Base-by-base conservation (phyloP, 2,113 vertebrate species). In the Dascyllus trimaculatus region DNA sequence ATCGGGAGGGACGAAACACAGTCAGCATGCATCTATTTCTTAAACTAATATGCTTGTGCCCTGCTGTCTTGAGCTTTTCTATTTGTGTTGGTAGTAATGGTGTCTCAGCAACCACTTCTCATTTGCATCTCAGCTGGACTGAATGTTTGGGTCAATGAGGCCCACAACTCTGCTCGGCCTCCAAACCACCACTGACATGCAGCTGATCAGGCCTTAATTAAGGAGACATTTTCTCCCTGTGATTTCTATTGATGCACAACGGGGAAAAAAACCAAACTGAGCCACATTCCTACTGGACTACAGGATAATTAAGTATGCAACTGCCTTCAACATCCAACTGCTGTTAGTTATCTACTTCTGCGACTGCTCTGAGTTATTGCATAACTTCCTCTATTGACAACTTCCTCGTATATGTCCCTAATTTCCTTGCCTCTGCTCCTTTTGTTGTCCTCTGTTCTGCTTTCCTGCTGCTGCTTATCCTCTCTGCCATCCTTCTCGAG, bases 171-270 rank as follows among this genome's bases (percentile, higher is more conserved):
- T 65, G 80, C 62, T 85, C 83, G 76, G 83, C 70, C 52, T 84
- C 89, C 91, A 96, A 97, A 97, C 95, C 94, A 92, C 93, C 93
- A 95, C 95, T 96, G 96, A 97, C 95, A 29, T 92, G 93, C 93
- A 95, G 93, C 96, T 96, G 96, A 98, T 98, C 96, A 97, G 94
- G 94, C 94, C 94, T 96, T 98, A 98, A 98, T 98, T 97, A 97
- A 95, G 93, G 94, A 96, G 96, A 96, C 95, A 97, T 99, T 99
- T 98, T 98, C 97, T 97, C 94, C 87, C 93, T 79, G 96, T 97
- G 97, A 99, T 97, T 96, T 95, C 95, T 97, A 96, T 98, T 94
- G 96, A 98, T 96, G 96, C 95, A 92, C 91, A 76, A 93, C 81
- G 75, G 80, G 92, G 84, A 93, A 93, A 60, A 92, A 93, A 95